Evolutionary conservation across 2,113 vertebrate genomes (phyloP).

Genomic region (Sylvicapra grimmia): DNA sequence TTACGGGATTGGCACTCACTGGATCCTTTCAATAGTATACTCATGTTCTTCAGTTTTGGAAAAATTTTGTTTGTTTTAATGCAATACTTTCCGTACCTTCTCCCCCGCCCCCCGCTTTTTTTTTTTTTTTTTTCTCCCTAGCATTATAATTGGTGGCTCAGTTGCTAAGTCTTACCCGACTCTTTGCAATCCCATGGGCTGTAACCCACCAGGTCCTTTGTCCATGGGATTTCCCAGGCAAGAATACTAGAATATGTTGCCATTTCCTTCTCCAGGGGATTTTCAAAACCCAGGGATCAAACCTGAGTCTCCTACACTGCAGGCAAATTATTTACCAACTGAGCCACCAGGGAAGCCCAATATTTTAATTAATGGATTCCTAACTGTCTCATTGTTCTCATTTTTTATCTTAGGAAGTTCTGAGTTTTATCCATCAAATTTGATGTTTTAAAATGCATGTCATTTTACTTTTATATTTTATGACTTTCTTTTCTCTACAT

Average conservation of each 20-base stretch:
- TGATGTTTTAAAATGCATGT: neutral
- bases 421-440: neutral
- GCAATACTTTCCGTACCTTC: neutral
- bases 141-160: neutral
- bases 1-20: neutral
- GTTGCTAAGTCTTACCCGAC: neutral
- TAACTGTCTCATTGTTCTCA: neutral
- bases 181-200: neutral
- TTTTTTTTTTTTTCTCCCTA: neutral
- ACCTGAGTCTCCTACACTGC: neutral
- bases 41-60: neutral
- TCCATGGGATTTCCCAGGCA: neutral
- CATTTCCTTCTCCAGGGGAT: neutral
- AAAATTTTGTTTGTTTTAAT: neutral
- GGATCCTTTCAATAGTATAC: neutral
- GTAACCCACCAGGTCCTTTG: neutral
- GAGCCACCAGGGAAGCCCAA: neutral
- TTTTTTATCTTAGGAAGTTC: neutral
- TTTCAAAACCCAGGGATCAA: neutral
- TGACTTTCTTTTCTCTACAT: neutral
- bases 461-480: neutral
- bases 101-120: no score
- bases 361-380: neutral
- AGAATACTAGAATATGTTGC: neutral
- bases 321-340: neutral